A percentile compares a stretch with the other conserved stretches of the same genome.
Conservation (phyloP, 2,113 vertebrate genomes). For the Pygoscelis adeliae region DNA sequence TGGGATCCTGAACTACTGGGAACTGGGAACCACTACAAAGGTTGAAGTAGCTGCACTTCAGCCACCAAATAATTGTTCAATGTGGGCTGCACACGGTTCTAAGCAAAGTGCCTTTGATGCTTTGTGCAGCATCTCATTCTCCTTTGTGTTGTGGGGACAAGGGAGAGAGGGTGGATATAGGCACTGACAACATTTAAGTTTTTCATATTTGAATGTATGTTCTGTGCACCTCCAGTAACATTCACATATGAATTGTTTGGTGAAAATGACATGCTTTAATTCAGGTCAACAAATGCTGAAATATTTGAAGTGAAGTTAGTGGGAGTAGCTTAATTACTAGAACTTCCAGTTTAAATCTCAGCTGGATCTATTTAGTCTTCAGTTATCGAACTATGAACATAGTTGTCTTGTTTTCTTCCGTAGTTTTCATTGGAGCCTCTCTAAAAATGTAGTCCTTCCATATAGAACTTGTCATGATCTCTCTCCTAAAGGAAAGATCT, state of each 20-base stretch:
- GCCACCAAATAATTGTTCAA: neutral
- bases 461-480: neutral
- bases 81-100: rapidly evolving
- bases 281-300: neutral
- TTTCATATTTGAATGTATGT: neutral
- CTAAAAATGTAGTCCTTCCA: neutral
- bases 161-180: neutral
- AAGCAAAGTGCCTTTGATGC: neutral
- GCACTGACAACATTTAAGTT: neutral
- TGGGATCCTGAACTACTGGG: neutral
- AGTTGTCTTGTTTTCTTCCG: neutral
- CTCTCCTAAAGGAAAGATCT: neutral
- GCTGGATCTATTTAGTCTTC: neutral
- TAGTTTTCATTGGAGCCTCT: neutral
- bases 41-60: neutral
- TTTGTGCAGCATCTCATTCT: neutral
- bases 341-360: neutral
- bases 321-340: neutral
- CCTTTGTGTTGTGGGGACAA: neutral
- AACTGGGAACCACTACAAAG: neutral
- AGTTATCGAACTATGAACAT: neutral
- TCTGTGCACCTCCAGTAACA: neutral
- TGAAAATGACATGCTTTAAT: neutral
- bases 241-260: neutral
- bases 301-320: neutral